Conservation (phyloP, 64 coral and sea anemone species). For the Porites lutea region DNA sequence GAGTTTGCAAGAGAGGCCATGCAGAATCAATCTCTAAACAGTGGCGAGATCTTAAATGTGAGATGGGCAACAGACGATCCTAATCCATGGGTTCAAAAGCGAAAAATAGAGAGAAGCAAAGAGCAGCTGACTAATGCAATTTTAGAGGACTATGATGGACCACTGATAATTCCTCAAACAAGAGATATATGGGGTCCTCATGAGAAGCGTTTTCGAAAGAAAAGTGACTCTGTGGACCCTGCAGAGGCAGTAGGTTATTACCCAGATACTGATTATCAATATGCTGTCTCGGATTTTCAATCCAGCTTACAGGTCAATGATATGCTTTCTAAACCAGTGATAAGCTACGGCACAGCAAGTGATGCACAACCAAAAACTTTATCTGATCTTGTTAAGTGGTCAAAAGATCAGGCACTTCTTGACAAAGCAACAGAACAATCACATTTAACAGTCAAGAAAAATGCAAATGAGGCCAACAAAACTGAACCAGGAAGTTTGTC, state of each 20-base stretch:
- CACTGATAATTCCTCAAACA: slow-evolving; percentile 8
- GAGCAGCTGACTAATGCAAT: slow-evolving; percentile 43
- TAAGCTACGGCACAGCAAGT: background rate
- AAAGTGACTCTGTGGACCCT: background rate
- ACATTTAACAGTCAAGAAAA: background rate
- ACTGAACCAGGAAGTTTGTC: background rate
- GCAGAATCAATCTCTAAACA: slow-evolving; percentile 84
- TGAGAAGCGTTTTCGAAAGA: background rate
- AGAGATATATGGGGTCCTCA: background rate
- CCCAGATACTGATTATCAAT: slow-evolving; percentile 84
- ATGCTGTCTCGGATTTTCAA: slow-evolving; percentile 5
- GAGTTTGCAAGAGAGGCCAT: slow-evolving; percentile 94
- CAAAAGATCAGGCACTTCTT: slow-evolving; percentile 65
- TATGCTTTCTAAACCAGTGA: background rate
- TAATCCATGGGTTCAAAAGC: slow-evolving; percentile 76
- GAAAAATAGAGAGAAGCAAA: slow-evolving; percentile 52
- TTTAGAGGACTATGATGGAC: slow-evolving; percentile 23
- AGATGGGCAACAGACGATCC: slow-evolving; percentile 90
- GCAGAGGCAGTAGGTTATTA: slow-evolving; percentile 74
- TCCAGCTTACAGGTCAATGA: background rate
- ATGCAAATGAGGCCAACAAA: background rate
- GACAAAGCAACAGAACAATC: background rate
- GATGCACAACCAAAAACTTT: slow-evolving; percentile 76
- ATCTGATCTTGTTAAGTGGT: slow-evolving; percentile 86
- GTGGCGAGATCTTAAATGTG: slow-evolving; percentile 78